Evolutionary conservation across 2,888 invertebrate genomes (phyloP).

Genomic region (Entomobrya multifasciata): DNA sequence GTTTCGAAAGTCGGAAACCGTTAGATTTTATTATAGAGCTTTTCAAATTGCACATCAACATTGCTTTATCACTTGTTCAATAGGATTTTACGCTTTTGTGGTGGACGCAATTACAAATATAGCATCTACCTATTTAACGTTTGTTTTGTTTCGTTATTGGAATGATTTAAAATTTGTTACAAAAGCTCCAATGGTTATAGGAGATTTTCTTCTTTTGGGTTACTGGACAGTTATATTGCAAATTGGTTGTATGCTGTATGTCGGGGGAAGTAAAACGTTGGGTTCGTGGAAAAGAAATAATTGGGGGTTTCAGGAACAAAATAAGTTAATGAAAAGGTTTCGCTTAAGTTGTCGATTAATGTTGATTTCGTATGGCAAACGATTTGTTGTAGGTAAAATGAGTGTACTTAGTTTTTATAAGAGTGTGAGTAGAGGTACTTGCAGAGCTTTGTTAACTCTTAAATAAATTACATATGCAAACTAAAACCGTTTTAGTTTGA

Average conservation of each 20-base stretch:
- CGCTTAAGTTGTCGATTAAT: neutral
- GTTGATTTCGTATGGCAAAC: neutral
- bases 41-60: neutral
- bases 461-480: too few species aligned
- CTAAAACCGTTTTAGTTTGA: too few species aligned
- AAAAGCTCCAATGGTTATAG: neutral
- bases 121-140: neutral
- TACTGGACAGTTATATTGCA: neutral
- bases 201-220: neutral
- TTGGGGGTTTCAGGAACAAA: neutral
- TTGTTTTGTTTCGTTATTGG: neutral
- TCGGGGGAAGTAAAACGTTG: neutral
- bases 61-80: neutral
- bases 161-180: neutral
- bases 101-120: neutral
- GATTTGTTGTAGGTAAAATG: neutral
- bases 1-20: neutral
- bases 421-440: neutral
- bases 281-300: too few species aligned
- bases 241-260: neutral
- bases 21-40: neutral
- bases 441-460: neutral
- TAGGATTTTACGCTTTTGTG: neutral
- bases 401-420: neutral
- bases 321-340: neutral